Evolutionary conservation across 2,113 vertebrate genomes (phyloP).

Genomic region (Malurus alboscapulatus): DNA sequence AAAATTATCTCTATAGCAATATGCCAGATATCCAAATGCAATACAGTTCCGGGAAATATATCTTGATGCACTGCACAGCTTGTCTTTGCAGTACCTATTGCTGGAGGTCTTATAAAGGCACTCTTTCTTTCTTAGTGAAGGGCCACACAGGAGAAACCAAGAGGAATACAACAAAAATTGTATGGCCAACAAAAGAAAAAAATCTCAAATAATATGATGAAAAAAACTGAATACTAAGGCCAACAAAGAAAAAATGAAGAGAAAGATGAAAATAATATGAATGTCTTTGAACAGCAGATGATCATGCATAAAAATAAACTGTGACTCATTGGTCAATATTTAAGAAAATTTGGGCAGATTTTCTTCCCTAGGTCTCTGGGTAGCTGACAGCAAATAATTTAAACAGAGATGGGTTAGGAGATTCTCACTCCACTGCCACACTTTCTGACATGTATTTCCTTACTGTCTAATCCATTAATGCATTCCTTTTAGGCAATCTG

Average conservation of each 20-base stretch:
- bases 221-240: background rate
- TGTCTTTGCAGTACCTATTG: background rate
- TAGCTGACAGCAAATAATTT: background rate
- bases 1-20: background rate
- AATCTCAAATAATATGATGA: background rate
- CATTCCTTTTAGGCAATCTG: background rate
- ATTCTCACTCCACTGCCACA: background rate
- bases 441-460: background rate
- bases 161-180: background rate
- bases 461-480: background rate
- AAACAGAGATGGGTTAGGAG: background rate
- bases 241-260: background rate
- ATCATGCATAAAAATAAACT: background rate
- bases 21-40: background rate
- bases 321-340: background rate
- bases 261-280: background rate
- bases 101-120: background rate
- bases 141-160: background rate
- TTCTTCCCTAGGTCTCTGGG: background rate
- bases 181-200: background rate
- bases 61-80: background rate
- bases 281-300: background rate
- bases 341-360: background rate
- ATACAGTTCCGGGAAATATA: background rate
- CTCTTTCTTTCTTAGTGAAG: background rate